Conservation (phyloP, 2,888 invertebrate species). For the Netelia virgata region DNA sequence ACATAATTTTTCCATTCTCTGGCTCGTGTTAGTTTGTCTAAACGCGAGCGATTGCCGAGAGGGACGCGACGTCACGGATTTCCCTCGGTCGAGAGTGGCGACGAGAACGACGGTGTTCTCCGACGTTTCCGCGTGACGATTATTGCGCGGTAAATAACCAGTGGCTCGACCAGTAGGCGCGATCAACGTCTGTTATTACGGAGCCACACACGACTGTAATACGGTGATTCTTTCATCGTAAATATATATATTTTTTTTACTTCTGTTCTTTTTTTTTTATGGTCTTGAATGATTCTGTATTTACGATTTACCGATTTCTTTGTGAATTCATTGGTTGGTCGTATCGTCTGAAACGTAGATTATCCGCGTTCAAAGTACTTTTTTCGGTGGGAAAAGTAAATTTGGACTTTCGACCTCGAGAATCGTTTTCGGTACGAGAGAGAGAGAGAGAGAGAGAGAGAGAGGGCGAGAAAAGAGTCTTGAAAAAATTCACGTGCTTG, state of each 20-base stretch:
- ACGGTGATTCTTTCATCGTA: neutral
- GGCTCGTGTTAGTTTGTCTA: neutral
- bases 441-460: too few species aligned
- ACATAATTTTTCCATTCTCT: neutral
- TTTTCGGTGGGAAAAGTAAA: constrained; percentile 17
- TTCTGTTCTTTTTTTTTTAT: neutral
- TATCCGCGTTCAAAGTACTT: neutral
- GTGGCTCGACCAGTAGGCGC: constrained; percentile 10
- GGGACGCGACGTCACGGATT: constrained; percentile 29
- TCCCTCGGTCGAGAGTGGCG: constrained; percentile 10
- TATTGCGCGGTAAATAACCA: constrained; percentile 49
- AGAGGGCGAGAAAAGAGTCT: neutral
- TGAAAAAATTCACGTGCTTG: neutral
- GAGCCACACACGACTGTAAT: neutral
- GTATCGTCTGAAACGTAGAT: neutral
- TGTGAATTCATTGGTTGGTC: too few species aligned
- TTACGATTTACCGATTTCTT: too few species aligned
- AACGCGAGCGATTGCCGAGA: neutral
- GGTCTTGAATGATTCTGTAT: neutral
- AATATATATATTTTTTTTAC: neutral
- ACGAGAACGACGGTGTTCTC: neutral
- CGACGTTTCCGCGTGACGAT: neutral
- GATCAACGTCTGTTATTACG: neutral
- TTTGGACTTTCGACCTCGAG: constrained; percentile 19
- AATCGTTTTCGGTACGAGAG: neutral